Percentiles rank a stretch among this genome's conserved stretches.
Conservation (phyloP, 2,888 invertebrate species). For the Morpho deidamia region DNA sequence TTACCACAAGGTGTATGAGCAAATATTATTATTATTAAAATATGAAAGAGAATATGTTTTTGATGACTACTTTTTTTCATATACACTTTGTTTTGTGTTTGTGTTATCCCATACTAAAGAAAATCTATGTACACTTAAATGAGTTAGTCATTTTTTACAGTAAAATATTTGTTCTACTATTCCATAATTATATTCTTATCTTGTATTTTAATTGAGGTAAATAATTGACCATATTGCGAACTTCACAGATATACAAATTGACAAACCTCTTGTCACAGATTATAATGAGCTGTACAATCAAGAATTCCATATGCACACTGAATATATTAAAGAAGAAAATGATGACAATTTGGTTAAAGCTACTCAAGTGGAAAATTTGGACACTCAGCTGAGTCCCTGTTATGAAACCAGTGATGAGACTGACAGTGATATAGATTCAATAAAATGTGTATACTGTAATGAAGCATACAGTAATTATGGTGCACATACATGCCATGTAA, state of each 20-base stretch:
- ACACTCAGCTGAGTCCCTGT: slow-evolving; percentile 26
- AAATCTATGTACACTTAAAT: no score
- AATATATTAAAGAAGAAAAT: slow-evolving; percentile 58
- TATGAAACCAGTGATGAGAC: slow-evolving; percentile 66
- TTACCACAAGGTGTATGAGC: no score
- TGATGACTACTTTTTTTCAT: no score
- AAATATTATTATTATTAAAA: no score
- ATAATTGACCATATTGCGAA: not conserved
- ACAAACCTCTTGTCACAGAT: slow-evolving; percentile 45
- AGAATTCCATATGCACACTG: slow-evolving; percentile 62
- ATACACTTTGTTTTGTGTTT: no score
- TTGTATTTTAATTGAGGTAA: no score
- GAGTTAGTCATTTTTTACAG: no score
- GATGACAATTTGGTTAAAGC: slow-evolving; percentile 55
- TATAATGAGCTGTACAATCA: slow-evolving; percentile 58
- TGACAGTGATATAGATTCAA: slow-evolving; percentile 68
- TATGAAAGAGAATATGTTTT: no score
- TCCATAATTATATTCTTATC: no score
- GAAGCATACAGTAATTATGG: slow-evolving; percentile 58
- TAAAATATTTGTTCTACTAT: no score
- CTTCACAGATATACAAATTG: slow-evolving; percentile 45
- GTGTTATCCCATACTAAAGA: no score
- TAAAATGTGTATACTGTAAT: slow-evolving; percentile 67
- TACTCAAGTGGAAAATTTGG: slow-evolving; percentile 29
- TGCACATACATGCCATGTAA: slow-evolving; percentile 58